Conservation (phyloP, 2,797 vertebrate species). For the Helostoma temminkii region DNA sequence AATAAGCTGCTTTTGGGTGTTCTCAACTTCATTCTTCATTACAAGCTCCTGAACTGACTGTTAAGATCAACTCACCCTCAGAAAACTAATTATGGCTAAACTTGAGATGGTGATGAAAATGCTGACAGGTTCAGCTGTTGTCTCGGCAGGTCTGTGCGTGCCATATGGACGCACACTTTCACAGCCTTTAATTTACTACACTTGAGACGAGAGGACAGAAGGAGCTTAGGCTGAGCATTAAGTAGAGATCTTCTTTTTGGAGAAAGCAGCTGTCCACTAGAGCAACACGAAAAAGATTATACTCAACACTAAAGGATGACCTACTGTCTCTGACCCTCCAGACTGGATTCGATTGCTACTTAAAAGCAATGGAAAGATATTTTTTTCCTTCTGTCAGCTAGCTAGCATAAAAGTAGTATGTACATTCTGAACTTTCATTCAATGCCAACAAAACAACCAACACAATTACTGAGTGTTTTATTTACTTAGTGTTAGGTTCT, state of each 20-base stretch:
- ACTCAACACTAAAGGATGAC: background rate
- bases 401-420: background rate
- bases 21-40: background rate
- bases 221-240: slow-evolving; percentile 65
- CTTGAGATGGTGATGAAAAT: background rate
- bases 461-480: no score
- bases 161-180: slow-evolving; percentile 40
- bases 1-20: background rate
- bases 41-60: background rate
- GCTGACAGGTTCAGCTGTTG: background rate
- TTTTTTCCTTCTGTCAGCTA: background rate
- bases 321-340: slow-evolving; percentile 23
- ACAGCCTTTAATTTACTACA: slow-evolving; percentile 24
- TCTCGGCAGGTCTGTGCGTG: slow-evolving; percentile 5
- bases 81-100: background rate
- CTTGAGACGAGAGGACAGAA: slow-evolving; percentile 54
- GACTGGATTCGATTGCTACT: no score
- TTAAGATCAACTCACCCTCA: background rate
- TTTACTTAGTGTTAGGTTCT: no score
- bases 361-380: background rate
- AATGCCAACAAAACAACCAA: no score
- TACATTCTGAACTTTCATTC: background rate
- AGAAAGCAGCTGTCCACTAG: slow-evolving; percentile 42
- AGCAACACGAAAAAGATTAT: slow-evolving; percentile 58
- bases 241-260: slow-evolving; percentile 53